phyloP scores from a whole-genome alignment of 2,113 vertebrate species.

The Paradisaea rubra region DNA sequence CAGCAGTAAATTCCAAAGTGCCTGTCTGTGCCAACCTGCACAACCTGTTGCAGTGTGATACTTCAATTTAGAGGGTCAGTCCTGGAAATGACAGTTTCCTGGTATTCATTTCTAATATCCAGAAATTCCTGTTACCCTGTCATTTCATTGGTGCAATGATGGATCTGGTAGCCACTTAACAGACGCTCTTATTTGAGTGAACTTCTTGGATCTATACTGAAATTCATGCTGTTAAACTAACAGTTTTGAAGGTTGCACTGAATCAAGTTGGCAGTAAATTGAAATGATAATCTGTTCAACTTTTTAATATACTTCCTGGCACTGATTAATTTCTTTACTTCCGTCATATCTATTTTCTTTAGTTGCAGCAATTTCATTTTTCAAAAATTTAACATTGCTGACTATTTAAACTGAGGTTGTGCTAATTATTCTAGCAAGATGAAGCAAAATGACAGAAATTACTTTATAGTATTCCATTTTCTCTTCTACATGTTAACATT shows the following conservation, averaged over 20 bases:
- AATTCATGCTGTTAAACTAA: background rate
- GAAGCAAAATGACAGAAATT: background rate
- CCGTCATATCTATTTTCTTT: slow-evolving; percentile 4
- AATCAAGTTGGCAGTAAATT: slow-evolving; percentile 9
- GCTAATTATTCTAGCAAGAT: slow-evolving; percentile 24
- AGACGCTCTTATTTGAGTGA: background rate
- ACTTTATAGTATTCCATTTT: background rate
- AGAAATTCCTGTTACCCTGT: background rate
- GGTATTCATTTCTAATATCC: background rate
- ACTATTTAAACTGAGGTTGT: slow-evolving; percentile 3
- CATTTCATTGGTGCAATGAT: background rate
- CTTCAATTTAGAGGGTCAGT: background rate
- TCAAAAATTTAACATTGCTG: background rate
- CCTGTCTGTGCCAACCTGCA: background rate
- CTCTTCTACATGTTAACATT: background rate
- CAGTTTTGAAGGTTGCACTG: slow-evolving; percentile 3
- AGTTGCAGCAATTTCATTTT: background rate
- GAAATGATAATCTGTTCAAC: slow-evolving; percentile 6
- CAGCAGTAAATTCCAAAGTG: background rate
- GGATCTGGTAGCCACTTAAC: background rate
- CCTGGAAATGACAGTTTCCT: background rate
- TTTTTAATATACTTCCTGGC: background rate
- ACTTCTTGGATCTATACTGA: background rate
- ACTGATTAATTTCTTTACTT: slow-evolving; percentile 23
- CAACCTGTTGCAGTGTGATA: background rate